These are phyloP conservation scores for Drosophila albomicans DNA, from an alignment of 1,140 invertebrate species.

Conservation along the genomic window DNA sequence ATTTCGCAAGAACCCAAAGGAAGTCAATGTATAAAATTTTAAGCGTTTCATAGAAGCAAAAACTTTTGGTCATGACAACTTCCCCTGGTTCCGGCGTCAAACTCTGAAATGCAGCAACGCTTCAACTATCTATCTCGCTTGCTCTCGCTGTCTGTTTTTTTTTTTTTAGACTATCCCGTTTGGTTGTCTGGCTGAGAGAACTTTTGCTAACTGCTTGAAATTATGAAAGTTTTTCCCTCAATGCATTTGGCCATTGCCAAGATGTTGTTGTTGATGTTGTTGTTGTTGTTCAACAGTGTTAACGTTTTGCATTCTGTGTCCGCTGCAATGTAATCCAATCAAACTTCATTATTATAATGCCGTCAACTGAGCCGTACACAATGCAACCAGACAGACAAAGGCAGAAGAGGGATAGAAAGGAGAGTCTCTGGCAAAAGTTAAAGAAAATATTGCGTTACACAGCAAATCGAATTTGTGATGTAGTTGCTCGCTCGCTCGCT, in stretches of 20 bases:
- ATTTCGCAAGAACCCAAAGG: conserved; percentile 67
- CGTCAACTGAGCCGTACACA: conserved; percentile 74
- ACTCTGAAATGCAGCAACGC: conserved; percentile 56
- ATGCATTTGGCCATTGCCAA: conserved; percentile 62
- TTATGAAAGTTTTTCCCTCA: conserved; percentile 77
- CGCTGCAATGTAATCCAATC: conserved; percentile 81
- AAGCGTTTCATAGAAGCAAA: conserved; percentile 75
- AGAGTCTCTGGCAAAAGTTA: conserved; percentile 46
- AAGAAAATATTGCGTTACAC: conserved; percentile 78
- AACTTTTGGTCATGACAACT: conserved; percentile 79
- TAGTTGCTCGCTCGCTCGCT: conserved; percentile 45
- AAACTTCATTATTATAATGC: conserved; percentile 82
- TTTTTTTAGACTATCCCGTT: neutral
- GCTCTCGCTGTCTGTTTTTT: conserved; percentile 1
- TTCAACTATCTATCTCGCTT: conserved; percentile 33
- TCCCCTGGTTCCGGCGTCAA: conserved; percentile 72
- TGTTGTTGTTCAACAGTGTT: conserved; percentile 67
- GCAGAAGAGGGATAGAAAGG: neutral
- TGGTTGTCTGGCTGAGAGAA: conserved; percentile 45
- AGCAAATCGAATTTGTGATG: conserved; percentile 77
- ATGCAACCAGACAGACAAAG: conserved; percentile 41
- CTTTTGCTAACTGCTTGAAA: conserved; percentile 76
- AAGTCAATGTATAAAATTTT: conserved; percentile 81
- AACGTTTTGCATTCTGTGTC: conserved; percentile 79
- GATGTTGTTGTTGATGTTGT: conserved; percentile 45